phyloP scores from a whole-genome alignment of 2,888 invertebrate species.

The Cantharis rufa region DNA sequence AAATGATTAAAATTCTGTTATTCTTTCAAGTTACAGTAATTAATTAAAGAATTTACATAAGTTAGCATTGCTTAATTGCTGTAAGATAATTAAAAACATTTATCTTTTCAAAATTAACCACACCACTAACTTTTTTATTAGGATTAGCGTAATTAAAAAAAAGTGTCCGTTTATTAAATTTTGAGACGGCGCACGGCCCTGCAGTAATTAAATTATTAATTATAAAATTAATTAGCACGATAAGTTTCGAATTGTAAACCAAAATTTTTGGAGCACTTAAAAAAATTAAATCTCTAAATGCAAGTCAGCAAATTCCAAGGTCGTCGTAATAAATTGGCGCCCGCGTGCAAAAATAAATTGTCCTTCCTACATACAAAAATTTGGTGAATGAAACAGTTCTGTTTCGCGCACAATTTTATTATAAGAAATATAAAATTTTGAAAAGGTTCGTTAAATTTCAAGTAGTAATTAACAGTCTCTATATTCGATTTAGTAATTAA shows the following conservation, averaged over 20 bases:
- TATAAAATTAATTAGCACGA: not conserved
- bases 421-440: not conserved
- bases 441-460: not conserved
- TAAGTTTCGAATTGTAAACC: not conserved
- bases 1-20: not conserved
- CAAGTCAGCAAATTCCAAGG: not conserved
- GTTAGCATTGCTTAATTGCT: not conserved
- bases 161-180: not conserved
- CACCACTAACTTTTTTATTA: not conserved
- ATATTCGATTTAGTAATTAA: not conserved
- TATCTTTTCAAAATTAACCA: not conserved
- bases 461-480: not conserved
- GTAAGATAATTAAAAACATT: not conserved
- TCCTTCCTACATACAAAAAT: not conserved
- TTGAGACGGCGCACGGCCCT: not conserved
- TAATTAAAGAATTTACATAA: not conserved
- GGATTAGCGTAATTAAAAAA: not conserved
- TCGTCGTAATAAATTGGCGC: not conserved
- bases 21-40: not conserved
- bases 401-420: not conserved
- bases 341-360: not conserved
- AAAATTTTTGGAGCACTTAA: not conserved
- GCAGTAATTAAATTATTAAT: not conserved
- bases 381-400: not conserved
- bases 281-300: not conserved